Evolutionary conservation across 2,113 vertebrate species (phyloP), one percentile per base, ranked within the genome.

Genomic region (Leucopsar rothschildi): DNA sequence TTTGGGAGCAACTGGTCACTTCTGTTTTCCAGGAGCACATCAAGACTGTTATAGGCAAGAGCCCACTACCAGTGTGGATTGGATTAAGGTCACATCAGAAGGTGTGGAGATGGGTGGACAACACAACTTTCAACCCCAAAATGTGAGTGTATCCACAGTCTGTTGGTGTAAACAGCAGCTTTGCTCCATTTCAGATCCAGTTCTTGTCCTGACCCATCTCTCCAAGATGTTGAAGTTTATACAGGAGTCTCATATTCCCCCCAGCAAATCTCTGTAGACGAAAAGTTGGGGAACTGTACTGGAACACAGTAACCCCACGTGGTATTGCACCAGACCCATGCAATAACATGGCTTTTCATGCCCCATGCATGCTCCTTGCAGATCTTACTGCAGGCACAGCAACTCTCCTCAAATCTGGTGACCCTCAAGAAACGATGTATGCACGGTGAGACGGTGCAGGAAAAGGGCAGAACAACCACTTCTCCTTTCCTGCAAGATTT

Each of bases 401-500:
- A 59, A 37, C 19, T 18, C 31, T n/a, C 4, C 31, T 71, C 59
- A 39, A 19, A 27, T 22, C 15, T 23, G 35, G 25, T 52, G 15
- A 44, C 23, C 11, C 14, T n/a, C 3, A 10, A 39, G 35, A 59
- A 57, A 35, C 7, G 0, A 4, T 28, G 49, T 3, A 5, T 53
- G 29, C 42, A 57, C 1, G 0, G 33, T 12, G 16, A 29, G 33
- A 64, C 0, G 0, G 29, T 33, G n/a, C 25, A 35, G 9, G 2
- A 53, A 69, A 89, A 75, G 25, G 5, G 22, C 42, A 52, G 21
- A 52, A 56, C 14, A 61, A 56, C 4, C 4, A 9, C 17, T 3
- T 12, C 40, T 33, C 17, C 10, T 68, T 37, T 78, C 60, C 45
- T n/a, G 31, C 53, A 39, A 44, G 19, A 23, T 27, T 37, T 40